Evolutionary conservation across 2,888 invertebrate genomes (phyloP).

Genomic region (Xestia ashworthii): DNA sequence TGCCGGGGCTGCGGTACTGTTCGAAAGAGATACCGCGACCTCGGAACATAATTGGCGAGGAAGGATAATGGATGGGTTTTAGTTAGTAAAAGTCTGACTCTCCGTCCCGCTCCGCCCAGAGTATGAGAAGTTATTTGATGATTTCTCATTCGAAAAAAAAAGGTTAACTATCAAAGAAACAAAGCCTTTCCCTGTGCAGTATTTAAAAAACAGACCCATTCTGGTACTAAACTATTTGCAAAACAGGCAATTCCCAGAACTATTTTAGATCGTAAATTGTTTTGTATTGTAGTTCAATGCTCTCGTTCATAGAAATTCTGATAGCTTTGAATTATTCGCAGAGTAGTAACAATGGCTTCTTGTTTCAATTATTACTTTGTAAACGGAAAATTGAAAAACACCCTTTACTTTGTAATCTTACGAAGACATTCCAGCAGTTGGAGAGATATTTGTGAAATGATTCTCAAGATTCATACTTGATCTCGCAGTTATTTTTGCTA

Average conservation of each 20-base stretch:
- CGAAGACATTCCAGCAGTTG: not conserved
- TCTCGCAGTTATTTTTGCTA: too few relatives aligned
- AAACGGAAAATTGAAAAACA: not conserved
- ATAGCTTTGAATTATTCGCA: conserved; percentile 8
- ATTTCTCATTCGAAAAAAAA: too few relatives aligned
- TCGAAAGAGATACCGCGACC: too few relatives aligned
- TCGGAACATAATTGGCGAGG: too few relatives aligned
- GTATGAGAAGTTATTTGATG: too few relatives aligned
- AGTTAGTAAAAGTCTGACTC: too few relatives aligned
- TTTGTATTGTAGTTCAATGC: not conserved
- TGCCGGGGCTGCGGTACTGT: too few relatives aligned
- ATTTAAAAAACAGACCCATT: not conserved
- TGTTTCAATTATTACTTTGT: conserved; percentile 4
- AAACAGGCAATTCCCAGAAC: conserved; percentile 4
- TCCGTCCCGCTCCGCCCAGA: too few relatives aligned
- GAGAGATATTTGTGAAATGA: not conserved
- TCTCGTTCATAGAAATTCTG: not conserved
- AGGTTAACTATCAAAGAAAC: not conserved
- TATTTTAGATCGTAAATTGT: not conserved
- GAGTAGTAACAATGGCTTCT: conserved; percentile 6
- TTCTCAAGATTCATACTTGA: not conserved
- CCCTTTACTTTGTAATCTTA: not conserved
- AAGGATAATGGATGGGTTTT: too few relatives aligned
- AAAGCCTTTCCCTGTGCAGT: not conserved
- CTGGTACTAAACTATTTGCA: not conserved